Percentiles rank a stretch among this genome's conserved stretches.
Conservation (phyloP, 2,113 vertebrate genomes). For the Odobenus rosmarus region DNA sequence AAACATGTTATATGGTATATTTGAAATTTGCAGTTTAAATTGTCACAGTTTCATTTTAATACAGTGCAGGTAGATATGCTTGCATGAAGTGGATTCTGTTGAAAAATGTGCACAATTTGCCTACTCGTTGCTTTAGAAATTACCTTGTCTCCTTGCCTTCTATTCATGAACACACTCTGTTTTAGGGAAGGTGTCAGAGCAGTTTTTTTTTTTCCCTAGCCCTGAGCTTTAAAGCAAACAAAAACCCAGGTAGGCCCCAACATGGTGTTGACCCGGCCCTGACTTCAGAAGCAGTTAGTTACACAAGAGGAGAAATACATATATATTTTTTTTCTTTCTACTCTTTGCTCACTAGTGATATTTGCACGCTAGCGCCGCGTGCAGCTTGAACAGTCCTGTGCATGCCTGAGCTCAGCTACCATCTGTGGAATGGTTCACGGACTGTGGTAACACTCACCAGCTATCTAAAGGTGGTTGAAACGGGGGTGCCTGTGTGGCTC, state of each 20-base stretch:
- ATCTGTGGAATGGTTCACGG: not conserved
- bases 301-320: not conserved
- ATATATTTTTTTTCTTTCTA: not conserved
- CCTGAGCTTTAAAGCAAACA: not conserved
- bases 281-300: not conserved
- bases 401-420: fast-evolving
- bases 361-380: fast-evolving
- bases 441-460: not conserved
- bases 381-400: fast-evolving
- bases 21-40: not conserved
- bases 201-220: not conserved
- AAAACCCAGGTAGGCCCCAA: not conserved
- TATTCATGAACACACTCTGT: fast-evolving
- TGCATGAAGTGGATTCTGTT: not conserved
- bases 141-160: fast-evolving
- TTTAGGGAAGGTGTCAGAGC: fast-evolving
- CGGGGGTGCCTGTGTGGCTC: too few relatives aligned
- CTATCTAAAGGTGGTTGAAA: too few relatives aligned
- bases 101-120: not conserved
- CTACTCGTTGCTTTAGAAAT: not conserved
- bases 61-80: not conserved
- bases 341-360: not conserved
- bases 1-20: not conserved
- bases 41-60: not conserved
- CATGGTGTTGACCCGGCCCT: fast-evolving